phyloP scores from a whole-genome alignment of 1,140 invertebrate genomes.

The Uloborus diversus region DNA sequence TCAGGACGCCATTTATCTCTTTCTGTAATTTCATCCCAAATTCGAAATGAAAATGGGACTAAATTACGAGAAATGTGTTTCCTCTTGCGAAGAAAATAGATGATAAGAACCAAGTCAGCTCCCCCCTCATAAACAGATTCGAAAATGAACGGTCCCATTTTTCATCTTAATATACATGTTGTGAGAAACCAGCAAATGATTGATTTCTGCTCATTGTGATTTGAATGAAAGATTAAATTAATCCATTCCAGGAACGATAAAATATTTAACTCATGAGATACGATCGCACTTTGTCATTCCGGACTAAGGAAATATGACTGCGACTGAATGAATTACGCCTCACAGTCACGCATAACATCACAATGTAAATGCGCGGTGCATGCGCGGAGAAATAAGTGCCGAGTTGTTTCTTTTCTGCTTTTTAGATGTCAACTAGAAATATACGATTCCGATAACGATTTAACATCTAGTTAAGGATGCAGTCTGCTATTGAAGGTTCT shows the following conservation, averaged over 20 bases:
- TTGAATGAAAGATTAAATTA: constrained; percentile 4
- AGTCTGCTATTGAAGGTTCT: constrained; percentile 12
- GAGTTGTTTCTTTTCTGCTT: not conserved
- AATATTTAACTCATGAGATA: constrained; percentile 11
- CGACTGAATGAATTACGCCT: not conserved
- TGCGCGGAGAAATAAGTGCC: not conserved
- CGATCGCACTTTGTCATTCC: constrained; percentile 7
- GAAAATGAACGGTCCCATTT: too few relatives aligned
- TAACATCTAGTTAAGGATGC: constrained; percentile 39
- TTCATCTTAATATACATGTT: too few relatives aligned
- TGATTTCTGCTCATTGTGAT: constrained; percentile 32
- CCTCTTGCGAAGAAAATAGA: too few relatives aligned
- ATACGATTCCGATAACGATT: constrained; percentile 43
- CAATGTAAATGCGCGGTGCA: constrained; percentile 12
- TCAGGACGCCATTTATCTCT: too few relatives aligned
- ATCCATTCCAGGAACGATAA: constrained; percentile 36
- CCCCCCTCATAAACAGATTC: too few relatives aligned
- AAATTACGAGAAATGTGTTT: too few relatives aligned
- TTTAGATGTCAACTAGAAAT: constrained; percentile 33
- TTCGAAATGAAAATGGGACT: too few relatives aligned
- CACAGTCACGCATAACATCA: not conserved
- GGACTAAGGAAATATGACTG: not conserved
- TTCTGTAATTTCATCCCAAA: too few relatives aligned
- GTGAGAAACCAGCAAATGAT: too few relatives aligned
- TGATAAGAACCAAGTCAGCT: too few relatives aligned